Percentiles rank a stretch among this genome's conserved stretches.
These are phyloP conservation scores for Actinostola sp. DNA, from an alignment of 92 coral and sea anemone genomes.

Conservation along the genomic window DNA sequence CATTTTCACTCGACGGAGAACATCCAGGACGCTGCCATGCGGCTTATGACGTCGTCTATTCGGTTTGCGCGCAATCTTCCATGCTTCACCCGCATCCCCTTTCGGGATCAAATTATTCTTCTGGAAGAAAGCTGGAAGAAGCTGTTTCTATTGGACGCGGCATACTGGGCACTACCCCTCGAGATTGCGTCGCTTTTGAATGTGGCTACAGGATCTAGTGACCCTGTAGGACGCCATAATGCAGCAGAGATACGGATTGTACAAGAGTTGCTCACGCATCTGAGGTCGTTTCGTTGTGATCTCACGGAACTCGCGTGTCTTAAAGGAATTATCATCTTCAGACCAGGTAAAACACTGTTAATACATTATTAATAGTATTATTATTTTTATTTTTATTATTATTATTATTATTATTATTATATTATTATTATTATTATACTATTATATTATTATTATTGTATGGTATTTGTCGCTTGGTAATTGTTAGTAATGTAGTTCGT, in stretches of 20 bases:
- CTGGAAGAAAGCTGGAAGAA: conserved; percentile 97
- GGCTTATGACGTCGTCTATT: conserved; percentile 76
- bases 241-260: conserved; percentile 61
- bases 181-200: conserved; percentile 62
- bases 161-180: conserved; percentile 82
- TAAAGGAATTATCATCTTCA: conserved; percentile 86
- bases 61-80: conserved; percentile 89
- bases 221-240: conserved; percentile 39
- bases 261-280: conserved; percentile 73
- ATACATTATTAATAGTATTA: no score
- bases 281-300: conserved; percentile 79
- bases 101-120: conserved; percentile 94
- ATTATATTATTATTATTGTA: no score
- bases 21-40: conserved; percentile 75
- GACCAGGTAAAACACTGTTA: conserved; percentile 95
- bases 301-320: conserved; percentile 85
- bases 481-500: no score
- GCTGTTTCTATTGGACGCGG: conserved; percentile 90
- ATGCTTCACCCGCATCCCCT: conserved; percentile 80
- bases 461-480: no score
- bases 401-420: no score
- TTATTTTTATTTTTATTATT: no score
- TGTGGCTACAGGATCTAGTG: conserved; percentile 40
- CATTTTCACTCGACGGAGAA: conserved; percentile 73
- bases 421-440: no score